Evolutionary conservation across 2,888 invertebrate species (phyloP), one percentile per base, ranked within the genome.

Genomic region (Mylabris sibirica): DNA sequence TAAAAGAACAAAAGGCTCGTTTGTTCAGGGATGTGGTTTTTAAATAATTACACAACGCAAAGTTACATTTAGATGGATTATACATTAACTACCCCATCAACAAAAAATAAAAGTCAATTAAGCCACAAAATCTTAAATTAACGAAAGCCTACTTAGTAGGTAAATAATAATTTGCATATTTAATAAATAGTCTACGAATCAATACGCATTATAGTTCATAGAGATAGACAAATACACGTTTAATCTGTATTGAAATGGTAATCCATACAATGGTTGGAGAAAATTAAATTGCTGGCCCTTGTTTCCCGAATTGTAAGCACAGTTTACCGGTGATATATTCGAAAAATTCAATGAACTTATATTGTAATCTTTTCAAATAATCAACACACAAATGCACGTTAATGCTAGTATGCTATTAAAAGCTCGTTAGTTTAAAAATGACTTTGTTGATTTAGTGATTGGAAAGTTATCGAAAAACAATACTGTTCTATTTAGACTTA

Each of bases 171-270:
- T 49, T 49, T 49, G 20, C 49, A 49, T 20, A 20, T 49, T 49
- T 20, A 49, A 49, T 49, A 49, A 49, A 49, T 20, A 49, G 20
- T 49, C 20, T 49, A 20, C 11, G 20, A 12, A 49, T 49, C 49
- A 11, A 49, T 49, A 49, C 20, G 49, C 6, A 22, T 49, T 49
- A 49, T 2, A 8, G 9, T 49, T 49, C 20, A 49, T 49, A 22
- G 49, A 49, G 11, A 20, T 20, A 26, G 6, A 26, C n/a, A 24
- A 26, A 57, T n/a, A 26, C 5, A 57, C 14, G 26, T n/a, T 14
- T 57, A 57, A 57, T 57, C 22, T 26, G 14, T 24, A 24, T 57
- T 26, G 1, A 26, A 57, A 57, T 57, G 57, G 57, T 26, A 57
- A 57, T 57, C 14, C 12, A 11, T 20, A 11, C 53, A 11, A 20